Percentiles rank a stretch among this genome's conserved stretches.
Evolutionary conservation across 92 coral and sea anemone genomes (phyloP).

Genomic region (Porites cylindrica): DNA sequence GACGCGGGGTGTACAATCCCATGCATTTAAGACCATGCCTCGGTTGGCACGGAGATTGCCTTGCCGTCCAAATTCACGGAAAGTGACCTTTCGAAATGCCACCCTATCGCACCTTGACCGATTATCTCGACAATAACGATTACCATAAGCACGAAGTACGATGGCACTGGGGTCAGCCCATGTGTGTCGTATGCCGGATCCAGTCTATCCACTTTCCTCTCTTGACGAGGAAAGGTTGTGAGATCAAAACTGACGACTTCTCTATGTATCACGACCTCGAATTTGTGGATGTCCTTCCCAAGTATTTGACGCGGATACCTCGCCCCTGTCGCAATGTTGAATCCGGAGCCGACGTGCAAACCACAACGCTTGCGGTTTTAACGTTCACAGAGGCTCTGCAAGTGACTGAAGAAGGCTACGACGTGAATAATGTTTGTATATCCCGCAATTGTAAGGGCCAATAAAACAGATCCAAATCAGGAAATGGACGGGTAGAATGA

Average conservation of each 20-base stretch:
- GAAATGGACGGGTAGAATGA: too few relatives aligned
- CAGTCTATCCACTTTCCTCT: constrained; percentile 11
- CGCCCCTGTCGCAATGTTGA: neutral
- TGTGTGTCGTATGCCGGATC: constrained; percentile 7
- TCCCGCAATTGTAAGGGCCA: too few relatives aligned
- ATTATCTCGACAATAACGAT: too few relatives aligned
- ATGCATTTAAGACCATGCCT: too few relatives aligned
- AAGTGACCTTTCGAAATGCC: too few relatives aligned
- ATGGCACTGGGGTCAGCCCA: too few relatives aligned
- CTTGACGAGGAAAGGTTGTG: neutral
- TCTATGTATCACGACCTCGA: constrained; percentile 10
- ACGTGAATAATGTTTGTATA: neutral
- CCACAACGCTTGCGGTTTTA: neutral
- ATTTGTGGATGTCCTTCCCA: neutral
- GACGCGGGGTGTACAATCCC: too few relatives aligned
- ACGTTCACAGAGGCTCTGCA: neutral
- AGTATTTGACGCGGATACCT: constrained; percentile 3
- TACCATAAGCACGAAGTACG: too few relatives aligned
- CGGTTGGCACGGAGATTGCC: too few relatives aligned
- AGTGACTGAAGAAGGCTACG: neutral
- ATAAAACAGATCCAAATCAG: too few relatives aligned
- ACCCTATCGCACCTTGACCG: neutral
- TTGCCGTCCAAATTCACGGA: too few relatives aligned
- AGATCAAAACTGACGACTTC: neutral
- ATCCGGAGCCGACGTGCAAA: constrained; percentile 1